Conservation (phyloP, 2,888 invertebrate species). For the Zaprionus lineosus region DNA sequence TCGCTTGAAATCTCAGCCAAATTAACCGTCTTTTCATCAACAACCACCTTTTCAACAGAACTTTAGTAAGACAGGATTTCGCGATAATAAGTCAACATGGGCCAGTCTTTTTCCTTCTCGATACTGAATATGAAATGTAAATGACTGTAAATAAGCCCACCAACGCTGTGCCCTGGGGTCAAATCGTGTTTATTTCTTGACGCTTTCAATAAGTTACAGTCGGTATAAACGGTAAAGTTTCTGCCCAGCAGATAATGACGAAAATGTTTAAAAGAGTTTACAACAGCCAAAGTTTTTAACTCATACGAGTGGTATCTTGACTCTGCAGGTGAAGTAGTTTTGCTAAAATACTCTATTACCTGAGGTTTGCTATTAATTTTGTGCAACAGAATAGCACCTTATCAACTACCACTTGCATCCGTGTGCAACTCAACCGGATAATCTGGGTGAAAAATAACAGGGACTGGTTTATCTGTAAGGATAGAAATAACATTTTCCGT, state of each 20-base stretch:
- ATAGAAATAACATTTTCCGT: neutral
- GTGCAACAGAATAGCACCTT: constrained; percentile 19
- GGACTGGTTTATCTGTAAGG: constrained; percentile 24
- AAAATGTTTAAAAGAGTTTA: constrained; percentile 44
- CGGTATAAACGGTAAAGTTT: constrained; percentile 14
- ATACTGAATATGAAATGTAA: constrained; percentile 27
- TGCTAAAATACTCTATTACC: constrained; percentile 33
- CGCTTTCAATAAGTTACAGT: constrained; percentile 27
- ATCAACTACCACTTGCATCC: neutral
- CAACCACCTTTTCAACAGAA: neutral
- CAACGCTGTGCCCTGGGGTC: constrained; percentile 28
- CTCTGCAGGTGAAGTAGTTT: constrained; percentile 21
- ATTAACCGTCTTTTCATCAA: constrained; percentile 22
- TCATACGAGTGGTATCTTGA: constrained; percentile 25
- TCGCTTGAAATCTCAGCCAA: constrained; percentile 24
- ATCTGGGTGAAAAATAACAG: constrained; percentile 35
- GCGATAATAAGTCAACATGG: constrained; percentile 26
- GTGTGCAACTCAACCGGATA: constrained; percentile 23
- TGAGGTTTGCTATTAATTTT: neutral
- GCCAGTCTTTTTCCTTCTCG: constrained; percentile 28
- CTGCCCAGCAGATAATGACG: constrained; percentile 35
- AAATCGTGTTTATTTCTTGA: constrained; percentile 13
- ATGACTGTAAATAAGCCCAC: constrained; percentile 28
- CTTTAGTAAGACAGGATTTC: constrained; percentile 11
- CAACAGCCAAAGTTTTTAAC: constrained; percentile 42